Percentiles rank a stretch among this genome's conserved stretches.
phyloP scores from a whole-genome alignment of 2,797 vertebrate genomes.

The Phalanger gymnotis region DNA sequence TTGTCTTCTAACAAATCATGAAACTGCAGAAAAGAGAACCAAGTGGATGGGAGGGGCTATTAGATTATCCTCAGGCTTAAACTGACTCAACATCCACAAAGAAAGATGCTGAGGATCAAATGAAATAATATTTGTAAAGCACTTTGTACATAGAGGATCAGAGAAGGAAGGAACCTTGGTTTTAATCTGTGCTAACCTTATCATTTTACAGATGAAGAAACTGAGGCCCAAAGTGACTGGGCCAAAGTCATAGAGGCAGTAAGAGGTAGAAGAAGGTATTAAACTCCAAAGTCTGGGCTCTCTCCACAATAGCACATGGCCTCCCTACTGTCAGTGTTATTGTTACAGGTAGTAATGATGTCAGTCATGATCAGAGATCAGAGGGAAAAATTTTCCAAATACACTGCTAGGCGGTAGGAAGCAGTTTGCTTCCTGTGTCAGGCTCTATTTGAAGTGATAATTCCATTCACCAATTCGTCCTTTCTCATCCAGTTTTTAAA shows the following conservation, averaged over 20 bases:
- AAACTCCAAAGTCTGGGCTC: neutral
- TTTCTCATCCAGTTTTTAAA: conserved; percentile 48
- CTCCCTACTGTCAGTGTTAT: neutral
- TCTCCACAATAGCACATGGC: neutral
- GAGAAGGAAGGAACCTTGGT: neutral
- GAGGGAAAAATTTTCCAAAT: conserved; percentile 31
- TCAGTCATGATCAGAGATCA: conserved; percentile 41
- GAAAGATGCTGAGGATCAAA: neutral
- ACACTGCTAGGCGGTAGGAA: conserved; percentile 11
- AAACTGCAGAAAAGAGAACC: neutral
- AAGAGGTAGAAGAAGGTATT: neutral
- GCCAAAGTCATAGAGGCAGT: neutral
- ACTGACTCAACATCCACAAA: neutral
- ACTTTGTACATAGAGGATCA: neutral
- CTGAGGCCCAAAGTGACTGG: neutral
- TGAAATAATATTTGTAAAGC: neutral
- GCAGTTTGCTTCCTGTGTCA: conserved; percentile 25
- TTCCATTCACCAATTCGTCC: conserved; percentile 33
- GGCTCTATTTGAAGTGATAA: conserved; percentile 42
- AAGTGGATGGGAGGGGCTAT: neutral
- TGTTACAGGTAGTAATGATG: neutral
- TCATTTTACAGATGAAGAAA: neutral
- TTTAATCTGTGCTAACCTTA: neutral
- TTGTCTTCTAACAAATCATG: neutral
- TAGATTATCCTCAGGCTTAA: neutral